Conservation (phyloP, 2,888 invertebrate genomes). For the Pristionchus fissidentatus region DNA sequence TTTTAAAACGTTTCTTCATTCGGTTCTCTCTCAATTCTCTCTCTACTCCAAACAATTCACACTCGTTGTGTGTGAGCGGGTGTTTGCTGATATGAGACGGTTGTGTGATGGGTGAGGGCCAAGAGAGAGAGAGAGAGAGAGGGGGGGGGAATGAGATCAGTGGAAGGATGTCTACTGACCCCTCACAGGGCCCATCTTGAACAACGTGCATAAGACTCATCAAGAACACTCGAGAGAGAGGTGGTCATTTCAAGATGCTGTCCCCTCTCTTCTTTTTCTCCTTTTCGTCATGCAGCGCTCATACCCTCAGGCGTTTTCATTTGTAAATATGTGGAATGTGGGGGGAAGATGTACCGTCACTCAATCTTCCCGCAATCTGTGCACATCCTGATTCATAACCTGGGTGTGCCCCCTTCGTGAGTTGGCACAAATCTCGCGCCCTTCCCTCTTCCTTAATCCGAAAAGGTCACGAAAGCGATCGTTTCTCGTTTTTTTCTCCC, state of each 20-base stretch:
- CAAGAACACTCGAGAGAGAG: slow-evolving; percentile 10
- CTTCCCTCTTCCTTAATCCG: slow-evolving; percentile 32
- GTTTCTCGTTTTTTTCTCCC: neutral
- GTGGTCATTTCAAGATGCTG: slow-evolving; percentile 31
- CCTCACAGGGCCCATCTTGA: neutral
- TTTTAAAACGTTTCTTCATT: slow-evolving; percentile 1
- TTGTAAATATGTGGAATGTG: neutral
- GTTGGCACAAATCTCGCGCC: slow-evolving; percentile 5
- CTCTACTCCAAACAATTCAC: slow-evolving; percentile 40
- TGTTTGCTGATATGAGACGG: slow-evolving; percentile 45
- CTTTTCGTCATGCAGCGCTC: neutral
- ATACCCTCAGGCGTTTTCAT: neutral
- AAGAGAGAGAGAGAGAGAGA: neutral
- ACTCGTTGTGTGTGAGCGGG: neutral
- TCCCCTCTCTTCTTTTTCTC: neutral
- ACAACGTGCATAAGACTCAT: neutral
- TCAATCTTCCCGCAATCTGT: no score
- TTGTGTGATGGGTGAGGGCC: slow-evolving; percentile 9
- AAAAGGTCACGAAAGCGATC: slow-evolving; percentile 34
- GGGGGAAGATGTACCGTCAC: neutral
- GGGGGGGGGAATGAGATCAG: neutral
- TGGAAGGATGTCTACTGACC: slow-evolving; percentile 4
- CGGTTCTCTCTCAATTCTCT: neutral
- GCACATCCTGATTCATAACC: slow-evolving; percentile 36
- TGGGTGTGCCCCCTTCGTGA: slow-evolving; percentile 14